Percentiles rank a stretch among this genome's conserved stretches.
phyloP scores from a whole-genome alignment of 2,797 vertebrate species.

The Propithecus deckenii region DNA sequence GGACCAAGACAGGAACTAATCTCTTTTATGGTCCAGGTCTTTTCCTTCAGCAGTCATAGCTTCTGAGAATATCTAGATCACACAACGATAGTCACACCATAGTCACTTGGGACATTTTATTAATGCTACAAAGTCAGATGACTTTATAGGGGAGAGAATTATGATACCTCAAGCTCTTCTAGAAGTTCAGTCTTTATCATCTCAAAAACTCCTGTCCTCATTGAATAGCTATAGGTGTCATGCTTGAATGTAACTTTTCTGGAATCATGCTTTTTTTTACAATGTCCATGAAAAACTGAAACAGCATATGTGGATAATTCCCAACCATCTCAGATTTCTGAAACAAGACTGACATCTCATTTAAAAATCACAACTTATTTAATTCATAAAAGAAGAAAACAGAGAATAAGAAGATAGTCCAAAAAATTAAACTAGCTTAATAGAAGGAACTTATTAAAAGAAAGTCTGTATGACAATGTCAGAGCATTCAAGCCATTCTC shows the following conservation, averaged over 20 bases:
- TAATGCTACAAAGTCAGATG: background rate
- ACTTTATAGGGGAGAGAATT: background rate
- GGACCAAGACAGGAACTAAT: background rate
- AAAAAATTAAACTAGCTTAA: background rate
- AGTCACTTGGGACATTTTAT: background rate
- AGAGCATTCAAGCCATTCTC: background rate
- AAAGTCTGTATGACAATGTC: background rate
- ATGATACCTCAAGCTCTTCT: background rate
- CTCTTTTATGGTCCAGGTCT: background rate
- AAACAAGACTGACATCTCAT: background rate
- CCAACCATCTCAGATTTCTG: background rate
- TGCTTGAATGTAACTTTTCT: background rate
- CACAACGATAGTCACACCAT: background rate
- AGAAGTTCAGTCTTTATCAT: background rate
- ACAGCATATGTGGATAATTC: background rate
- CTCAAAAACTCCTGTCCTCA: background rate
- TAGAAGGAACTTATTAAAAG: background rate
- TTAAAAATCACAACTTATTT: background rate
- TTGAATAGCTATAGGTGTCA: background rate
- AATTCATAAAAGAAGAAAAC: background rate
- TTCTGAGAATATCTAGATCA: background rate
- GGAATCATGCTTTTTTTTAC: background rate
- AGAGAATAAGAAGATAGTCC: background rate
- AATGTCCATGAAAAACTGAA: background rate
- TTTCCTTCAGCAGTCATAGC: background rate